Evolutionary conservation across 2,797 vertebrate species (phyloP), one percentile per base, ranked within the genome.

Genomic region (Anguilla marmorata): DNA sequence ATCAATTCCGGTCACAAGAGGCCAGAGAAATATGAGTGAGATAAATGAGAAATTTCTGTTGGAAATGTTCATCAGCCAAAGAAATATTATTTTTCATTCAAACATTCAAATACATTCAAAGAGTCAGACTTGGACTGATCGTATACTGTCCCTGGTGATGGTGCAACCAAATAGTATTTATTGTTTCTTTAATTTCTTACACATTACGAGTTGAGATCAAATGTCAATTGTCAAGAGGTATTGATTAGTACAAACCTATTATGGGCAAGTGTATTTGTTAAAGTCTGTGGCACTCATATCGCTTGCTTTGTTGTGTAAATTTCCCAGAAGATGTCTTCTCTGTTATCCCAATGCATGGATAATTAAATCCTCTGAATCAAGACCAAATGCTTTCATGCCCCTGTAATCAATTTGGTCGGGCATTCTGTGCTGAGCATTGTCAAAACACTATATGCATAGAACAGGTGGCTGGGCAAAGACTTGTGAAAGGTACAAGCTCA

Each of bases 181-280:
- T 33, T 69, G 4, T 69, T 74, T 74, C 9, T 74, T 33, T 33
- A 9, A 30, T 11, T 74, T 74, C 24, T 66, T 66, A 66, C 16
- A 19, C 11, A 1, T 74, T 33, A 33, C 50, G 2, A 19, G 9
- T 9, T 30, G 69, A 74, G 14, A 30, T 74, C 69, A 33, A 66
- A 74, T 74, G 69, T 74, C 30, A 74, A 74, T 74, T 74, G 69
- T 74, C 69, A 74, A 74, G 69, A 74, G 27, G 69, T 74, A 74
- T 74, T 74, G 69, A 74, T 74, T 30, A 33, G n/a, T 12, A 30
- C 69, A 12, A 33, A 30, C 27, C 2, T 14, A 74, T 41, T 3
- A 41, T 41, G 37, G 30, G 2, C 69, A 74, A 30, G 30, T 33
- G 69, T 74, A 74, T 74, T 74, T 12, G 30, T 74, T 74, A 30